Conservation (phyloP, 1,140 invertebrate species). For the Tetranychus cinnabarinus region DNA sequence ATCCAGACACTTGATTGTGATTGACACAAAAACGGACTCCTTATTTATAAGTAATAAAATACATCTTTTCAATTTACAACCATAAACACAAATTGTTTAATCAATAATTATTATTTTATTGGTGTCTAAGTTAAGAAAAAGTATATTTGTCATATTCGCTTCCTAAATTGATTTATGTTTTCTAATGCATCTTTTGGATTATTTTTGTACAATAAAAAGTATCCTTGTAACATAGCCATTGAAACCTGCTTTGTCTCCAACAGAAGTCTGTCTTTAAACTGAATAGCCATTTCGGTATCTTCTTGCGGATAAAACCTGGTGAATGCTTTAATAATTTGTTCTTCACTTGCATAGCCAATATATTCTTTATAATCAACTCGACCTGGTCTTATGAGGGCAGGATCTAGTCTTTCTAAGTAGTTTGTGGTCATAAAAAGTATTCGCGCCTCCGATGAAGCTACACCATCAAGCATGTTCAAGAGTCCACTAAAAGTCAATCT, state of each 20-base stretch:
- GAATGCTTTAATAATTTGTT: slow-evolving; percentile 73
- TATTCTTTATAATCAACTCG: slow-evolving; percentile 82
- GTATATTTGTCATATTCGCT: no score
- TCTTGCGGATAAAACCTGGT: slow-evolving; percentile 58
- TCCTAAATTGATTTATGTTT: not conserved
- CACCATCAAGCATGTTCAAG: slow-evolving; percentile 91
- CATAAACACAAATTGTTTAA: no score
- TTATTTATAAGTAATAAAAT: no score
- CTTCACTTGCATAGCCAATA: slow-evolving; percentile 54
- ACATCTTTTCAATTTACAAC: no score
- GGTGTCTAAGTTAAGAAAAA: no score
- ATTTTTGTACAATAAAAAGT: slow-evolving; percentile 61
- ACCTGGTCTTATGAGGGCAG: slow-evolving; percentile 85
- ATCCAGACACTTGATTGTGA: no score
- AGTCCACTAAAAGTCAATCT: slow-evolving; percentile 89
- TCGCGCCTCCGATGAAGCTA: slow-evolving; percentile 89
- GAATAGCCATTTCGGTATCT: slow-evolving; percentile 26
- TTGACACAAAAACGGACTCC: no score
- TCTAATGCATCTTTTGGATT: slow-evolving; percentile 16
- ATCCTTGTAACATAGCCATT: slow-evolving; percentile 80
- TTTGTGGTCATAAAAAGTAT: slow-evolving; percentile 99
- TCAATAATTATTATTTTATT: no score
- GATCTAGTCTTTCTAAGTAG: slow-evolving; percentile 82
- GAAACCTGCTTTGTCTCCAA: slow-evolving; percentile 34
- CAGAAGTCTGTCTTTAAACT: slow-evolving; percentile 38